phyloP scores from a whole-genome alignment of 1,140 invertebrate species.

The Lysiphlebus fabarum region DNA sequence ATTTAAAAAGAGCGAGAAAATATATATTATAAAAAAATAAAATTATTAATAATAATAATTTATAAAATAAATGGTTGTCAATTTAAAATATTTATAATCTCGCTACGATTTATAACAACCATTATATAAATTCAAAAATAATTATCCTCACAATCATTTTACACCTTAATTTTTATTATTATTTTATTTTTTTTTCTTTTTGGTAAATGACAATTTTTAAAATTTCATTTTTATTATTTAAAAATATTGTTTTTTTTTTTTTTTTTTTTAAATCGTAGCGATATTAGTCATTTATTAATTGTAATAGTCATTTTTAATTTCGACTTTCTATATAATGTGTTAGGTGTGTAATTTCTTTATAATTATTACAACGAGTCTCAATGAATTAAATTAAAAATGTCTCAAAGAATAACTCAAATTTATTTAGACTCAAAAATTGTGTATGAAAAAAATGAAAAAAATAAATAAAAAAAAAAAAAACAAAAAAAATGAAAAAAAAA shows the following conservation, averaged over 20 bases:
- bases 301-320: conserved; percentile 28
- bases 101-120: conserved; percentile 11
- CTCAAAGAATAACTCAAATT: not conserved
- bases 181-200: conserved; percentile 11
- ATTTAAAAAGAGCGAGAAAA: conserved; percentile 5
- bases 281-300: conserved; percentile 26
- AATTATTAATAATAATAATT: not conserved
- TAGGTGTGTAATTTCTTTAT: conserved; percentile 17
- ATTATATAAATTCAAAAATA: not conserved
- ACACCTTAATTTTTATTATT: not conserved
- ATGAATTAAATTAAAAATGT: too few relatives aligned
- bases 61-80: too few relatives aligned
- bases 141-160: too few relatives aligned
- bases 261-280: conserved; percentile 6
- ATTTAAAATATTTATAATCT: conserved; percentile 19
- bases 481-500: not conserved
- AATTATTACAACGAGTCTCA: too few relatives aligned
- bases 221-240: not conserved
- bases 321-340: conserved; percentile 20
- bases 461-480: conserved; percentile 9
- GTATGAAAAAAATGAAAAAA: not conserved
- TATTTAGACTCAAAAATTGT: not conserved
- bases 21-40: not conserved
- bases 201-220: not conserved
- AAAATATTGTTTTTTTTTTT: not conserved